These are phyloP conservation scores for Ptilorrhoa leucosticta DNA, from an alignment of 2,113 vertebrate genomes.

Conservation along the genomic window DNA sequence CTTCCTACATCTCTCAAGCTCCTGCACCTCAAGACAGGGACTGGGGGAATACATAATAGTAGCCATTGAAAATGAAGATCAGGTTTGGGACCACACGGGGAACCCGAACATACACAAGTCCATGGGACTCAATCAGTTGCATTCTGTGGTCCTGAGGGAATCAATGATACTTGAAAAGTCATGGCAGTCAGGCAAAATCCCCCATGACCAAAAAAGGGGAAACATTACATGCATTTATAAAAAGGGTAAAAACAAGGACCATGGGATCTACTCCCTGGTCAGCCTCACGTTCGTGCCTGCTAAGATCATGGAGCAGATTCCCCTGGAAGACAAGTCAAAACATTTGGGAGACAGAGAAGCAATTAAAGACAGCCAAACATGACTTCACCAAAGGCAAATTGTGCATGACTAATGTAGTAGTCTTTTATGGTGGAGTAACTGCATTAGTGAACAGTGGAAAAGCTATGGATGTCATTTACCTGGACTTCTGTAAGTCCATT, in stretches of 20 bases:
- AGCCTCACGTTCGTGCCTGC: neutral
- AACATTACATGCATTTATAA: neutral
- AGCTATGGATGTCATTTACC: too few relatives aligned
- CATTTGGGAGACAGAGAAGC: too few relatives aligned
- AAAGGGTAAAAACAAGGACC: neutral
- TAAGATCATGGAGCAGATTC: neutral
- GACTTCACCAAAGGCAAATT: too few relatives aligned
- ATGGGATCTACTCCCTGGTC: neutral
- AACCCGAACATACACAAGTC: neutral
- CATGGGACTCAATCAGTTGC: neutral
- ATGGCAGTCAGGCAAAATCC: neutral
- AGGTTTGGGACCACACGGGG: neutral
- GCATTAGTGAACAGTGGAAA: too few relatives aligned
- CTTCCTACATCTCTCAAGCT: neutral
- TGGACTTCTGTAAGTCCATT: too few relatives aligned
- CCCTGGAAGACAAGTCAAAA: neutral
- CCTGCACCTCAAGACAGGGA: neutral
- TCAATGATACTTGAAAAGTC: neutral
- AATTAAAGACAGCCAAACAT: too few relatives aligned
- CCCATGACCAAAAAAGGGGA: neutral
- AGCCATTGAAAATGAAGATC: neutral
- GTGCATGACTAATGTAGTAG: too few relatives aligned
- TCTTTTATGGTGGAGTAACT: too few relatives aligned
- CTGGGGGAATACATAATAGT: neutral
- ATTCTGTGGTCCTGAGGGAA: neutral